Percentiles rank a stretch among this genome's conserved stretches.
Evolutionary conservation across 2,888 invertebrate genomes (phyloP).

Genomic region (Cecidostiba fungosa): DNA sequence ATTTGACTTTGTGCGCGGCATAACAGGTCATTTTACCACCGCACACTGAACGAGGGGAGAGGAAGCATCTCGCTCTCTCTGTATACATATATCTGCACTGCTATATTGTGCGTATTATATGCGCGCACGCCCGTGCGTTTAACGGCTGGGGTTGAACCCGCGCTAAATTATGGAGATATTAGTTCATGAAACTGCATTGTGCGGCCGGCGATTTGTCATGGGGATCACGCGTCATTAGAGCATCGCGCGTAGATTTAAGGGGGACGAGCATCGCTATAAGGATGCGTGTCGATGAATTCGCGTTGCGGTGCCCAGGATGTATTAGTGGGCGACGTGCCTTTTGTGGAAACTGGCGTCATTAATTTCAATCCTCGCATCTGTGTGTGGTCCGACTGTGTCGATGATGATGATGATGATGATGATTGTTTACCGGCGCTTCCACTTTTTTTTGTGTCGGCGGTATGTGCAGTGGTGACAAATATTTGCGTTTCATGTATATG

Average conservation of each 20-base stretch:
- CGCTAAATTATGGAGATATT: slow-evolving; percentile 75
- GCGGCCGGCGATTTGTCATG: slow-evolving; percentile 72
- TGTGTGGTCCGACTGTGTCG: slow-evolving; percentile 9
- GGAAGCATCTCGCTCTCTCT: neutral
- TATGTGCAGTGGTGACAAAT: neutral
- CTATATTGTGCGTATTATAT: slow-evolving; percentile 7
- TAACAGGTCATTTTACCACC: slow-evolving; percentile 62
- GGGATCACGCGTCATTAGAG: slow-evolving; percentile 66
- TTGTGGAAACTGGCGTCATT: slow-evolving; percentile 54
- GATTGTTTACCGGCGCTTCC: slow-evolving; percentile 34
- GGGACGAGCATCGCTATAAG: neutral
- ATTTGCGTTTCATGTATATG: neutral
- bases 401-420: neutral
- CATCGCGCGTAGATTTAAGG: neutral
- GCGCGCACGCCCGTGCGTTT: slow-evolving; percentile 60
- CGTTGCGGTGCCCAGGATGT: slow-evolving; percentile 23
- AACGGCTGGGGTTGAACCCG: slow-evolving; percentile 65
- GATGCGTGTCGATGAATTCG: slow-evolving; percentile 48
- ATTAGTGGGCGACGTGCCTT: slow-evolving; percentile 23
- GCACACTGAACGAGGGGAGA: slow-evolving; percentile 33
- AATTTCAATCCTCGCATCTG: slow-evolving; percentile 55
- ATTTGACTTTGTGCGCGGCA: slow-evolving; percentile 64
- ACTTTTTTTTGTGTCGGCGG: neutral
- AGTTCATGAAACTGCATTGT: slow-evolving; percentile 72
- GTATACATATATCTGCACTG: neutral